Conservation (phyloP, 2,888 invertebrate species). For the Poecilobothrus nobilitatus region DNA sequence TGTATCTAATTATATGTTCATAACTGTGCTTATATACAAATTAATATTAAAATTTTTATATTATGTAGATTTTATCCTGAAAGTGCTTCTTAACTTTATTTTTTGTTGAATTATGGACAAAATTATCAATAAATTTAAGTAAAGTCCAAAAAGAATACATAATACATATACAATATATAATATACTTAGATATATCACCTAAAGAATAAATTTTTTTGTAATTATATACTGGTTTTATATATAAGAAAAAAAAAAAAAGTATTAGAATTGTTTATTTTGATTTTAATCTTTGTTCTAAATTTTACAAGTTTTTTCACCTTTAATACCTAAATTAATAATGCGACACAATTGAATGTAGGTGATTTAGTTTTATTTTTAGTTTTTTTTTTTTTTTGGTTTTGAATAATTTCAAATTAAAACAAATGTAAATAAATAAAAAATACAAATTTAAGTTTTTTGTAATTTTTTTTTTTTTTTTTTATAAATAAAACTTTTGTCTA, state of each 20-base stretch:
- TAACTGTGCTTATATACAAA: too few relatives aligned
- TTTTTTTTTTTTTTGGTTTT: background rate
- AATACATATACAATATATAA: background rate
- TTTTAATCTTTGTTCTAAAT: background rate
- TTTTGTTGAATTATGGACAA: too few relatives aligned
- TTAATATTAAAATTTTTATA: too few relatives aligned
- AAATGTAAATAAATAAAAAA: too few relatives aligned
- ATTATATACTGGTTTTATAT: background rate
- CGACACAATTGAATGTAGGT: background rate
- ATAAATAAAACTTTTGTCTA: too few relatives aligned
- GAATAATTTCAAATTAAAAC: too few relatives aligned
- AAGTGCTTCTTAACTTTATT: too few relatives aligned
- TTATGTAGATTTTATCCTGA: too few relatives aligned
- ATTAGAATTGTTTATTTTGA: background rate
- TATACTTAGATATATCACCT: background rate
- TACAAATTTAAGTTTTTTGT: too few relatives aligned
- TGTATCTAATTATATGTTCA: too few relatives aligned
- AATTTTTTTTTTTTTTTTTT: too few relatives aligned
- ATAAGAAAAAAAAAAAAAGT: background rate
- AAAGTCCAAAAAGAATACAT: background rate
- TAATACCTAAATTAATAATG: background rate
- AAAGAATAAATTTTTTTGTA: background rate
- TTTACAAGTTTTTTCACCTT: constrained; percentile 6
- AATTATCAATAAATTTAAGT: too few relatives aligned
- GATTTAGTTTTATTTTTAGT: background rate